Conservation (phyloP, 2,113 vertebrate genomes). For the Python bivittatus region DNA sequence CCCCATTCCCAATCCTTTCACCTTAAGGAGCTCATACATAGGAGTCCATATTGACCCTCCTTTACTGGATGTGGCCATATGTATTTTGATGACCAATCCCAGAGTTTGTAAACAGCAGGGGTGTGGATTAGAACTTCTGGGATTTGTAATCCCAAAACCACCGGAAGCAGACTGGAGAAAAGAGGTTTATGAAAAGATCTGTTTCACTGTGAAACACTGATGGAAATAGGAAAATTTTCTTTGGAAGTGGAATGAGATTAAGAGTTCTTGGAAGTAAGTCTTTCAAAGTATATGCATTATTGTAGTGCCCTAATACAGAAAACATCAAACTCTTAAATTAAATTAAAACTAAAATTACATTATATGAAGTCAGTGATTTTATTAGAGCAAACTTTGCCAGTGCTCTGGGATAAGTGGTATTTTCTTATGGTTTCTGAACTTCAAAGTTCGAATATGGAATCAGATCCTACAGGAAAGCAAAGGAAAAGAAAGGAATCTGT, state of each 20-base stretch:
- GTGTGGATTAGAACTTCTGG: background rate
- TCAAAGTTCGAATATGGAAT: no score
- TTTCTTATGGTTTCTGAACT: no score
- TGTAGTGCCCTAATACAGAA: background rate
- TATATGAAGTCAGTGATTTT: background rate
- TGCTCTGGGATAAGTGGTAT: background rate
- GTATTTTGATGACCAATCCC: no score
- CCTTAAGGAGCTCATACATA: no score
- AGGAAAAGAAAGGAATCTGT: no score
- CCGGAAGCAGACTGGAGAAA: no score
- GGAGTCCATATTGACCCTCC: no score
- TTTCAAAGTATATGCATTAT: background rate
- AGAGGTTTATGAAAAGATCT: background rate
- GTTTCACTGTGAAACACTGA: background rate
- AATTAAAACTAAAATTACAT: background rate
- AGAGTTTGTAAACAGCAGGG: background rate
- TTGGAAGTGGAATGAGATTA: background rate
- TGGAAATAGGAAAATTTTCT: background rate
- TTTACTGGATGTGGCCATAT: no score
- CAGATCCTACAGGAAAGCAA: no score
- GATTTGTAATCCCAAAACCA: background rate
- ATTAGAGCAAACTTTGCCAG: background rate
- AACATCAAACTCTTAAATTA: background rate
- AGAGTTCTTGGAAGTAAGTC: background rate
- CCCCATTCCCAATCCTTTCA: background rate